Conservation (phyloP, 2,888 invertebrate species). For the Leucophenga maculata region DNA sequence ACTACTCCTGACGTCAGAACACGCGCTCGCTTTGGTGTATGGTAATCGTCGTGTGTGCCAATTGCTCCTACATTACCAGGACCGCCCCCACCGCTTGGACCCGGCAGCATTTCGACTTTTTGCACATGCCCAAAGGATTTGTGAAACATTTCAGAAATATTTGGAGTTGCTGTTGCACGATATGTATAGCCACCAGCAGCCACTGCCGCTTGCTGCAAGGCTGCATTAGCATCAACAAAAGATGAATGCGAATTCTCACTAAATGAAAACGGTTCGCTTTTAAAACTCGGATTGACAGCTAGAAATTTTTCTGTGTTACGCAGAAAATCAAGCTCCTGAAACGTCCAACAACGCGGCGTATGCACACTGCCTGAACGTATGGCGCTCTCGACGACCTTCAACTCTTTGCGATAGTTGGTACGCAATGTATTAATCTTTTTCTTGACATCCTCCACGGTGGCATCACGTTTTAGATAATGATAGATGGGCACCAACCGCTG, state of each 20-base stretch:
- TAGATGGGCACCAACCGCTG: conserved; percentile 64
- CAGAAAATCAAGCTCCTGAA: conserved; percentile 65
- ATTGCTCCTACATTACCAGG: conserved; percentile 35
- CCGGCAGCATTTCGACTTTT: conserved; percentile 50
- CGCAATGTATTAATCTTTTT: conserved; percentile 69
- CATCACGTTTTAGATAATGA: conserved; percentile 66
- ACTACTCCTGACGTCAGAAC: conserved; percentile 7
- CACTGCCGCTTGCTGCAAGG: conserved; percentile 10
- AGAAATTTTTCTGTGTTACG: conserved; percentile 67
- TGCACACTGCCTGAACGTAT: conserved; percentile 61
- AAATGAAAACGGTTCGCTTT: conserved; percentile 56
- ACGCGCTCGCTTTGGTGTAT: neutral
- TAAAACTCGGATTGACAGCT: conserved; percentile 61
- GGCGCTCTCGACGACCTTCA: conserved; percentile 66
- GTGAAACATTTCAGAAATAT: conserved; percentile 66
- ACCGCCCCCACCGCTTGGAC: conserved; percentile 37
- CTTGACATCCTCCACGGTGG: conserved; percentile 69
- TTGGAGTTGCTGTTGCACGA: conserved; percentile 53
- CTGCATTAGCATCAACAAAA: conserved; percentile 16
- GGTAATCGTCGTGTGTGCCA: neutral
- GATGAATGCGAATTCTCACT: conserved; percentile 51
- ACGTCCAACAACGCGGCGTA: conserved; percentile 68
- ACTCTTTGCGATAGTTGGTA: conserved; percentile 69
- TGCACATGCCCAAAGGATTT: conserved; percentile 63
- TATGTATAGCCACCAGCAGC: conserved; percentile 46